Evolutionary conservation across 2,888 invertebrate species (phyloP), one percentile per base, ranked within the genome.

Genomic region (Machimus atricapillus): DNA sequence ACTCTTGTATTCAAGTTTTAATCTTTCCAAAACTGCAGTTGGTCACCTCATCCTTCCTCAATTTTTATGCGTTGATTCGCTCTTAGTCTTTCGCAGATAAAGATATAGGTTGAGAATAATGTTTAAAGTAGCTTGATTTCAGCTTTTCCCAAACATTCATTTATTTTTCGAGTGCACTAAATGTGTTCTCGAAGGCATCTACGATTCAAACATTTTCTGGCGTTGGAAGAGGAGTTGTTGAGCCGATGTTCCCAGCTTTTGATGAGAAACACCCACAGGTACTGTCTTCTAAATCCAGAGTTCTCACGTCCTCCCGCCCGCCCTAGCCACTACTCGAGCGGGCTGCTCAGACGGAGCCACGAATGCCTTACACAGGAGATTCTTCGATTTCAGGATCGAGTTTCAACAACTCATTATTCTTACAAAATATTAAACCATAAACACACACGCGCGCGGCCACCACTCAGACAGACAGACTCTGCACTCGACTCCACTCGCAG

Each of bases 361-460:
- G 77, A 88, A 88, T 74, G 88, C 88, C 88, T 89, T 89, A 89
- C 86, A 88, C 89, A 88, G 85, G 89, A 87, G 88, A 89, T 89
- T 89, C 89, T 89, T 88, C 89, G 87, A 89, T 89, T 89, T 89
- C 89, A 89, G 83, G 89, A 89, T 89, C 89, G 87, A 87, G 88
- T 89, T 89, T 88, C 89, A 89, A 89, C 89, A 89, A 89, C 89
- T 89, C 89, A 90, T 89, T 89, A 89, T 89, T 89, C 88, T 89
- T 88, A 89, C 88, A 89, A 89, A 89, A 89, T 89, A 90, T 89
- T 89, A 89, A 89, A 89, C 87, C 88, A 86, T 89, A 43, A 37
- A 87, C 87, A 89, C 73, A 85, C 76, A 83, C 23, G 88, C 46
- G 27, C 9, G 73, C 9, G 73, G 27, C 66, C 83, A 8, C n/a